Percentiles rank a stretch among this genome's conserved stretches.
Conservation (phyloP, 1,140 invertebrate genomes). For the Eufriesea mexicana region DNA sequence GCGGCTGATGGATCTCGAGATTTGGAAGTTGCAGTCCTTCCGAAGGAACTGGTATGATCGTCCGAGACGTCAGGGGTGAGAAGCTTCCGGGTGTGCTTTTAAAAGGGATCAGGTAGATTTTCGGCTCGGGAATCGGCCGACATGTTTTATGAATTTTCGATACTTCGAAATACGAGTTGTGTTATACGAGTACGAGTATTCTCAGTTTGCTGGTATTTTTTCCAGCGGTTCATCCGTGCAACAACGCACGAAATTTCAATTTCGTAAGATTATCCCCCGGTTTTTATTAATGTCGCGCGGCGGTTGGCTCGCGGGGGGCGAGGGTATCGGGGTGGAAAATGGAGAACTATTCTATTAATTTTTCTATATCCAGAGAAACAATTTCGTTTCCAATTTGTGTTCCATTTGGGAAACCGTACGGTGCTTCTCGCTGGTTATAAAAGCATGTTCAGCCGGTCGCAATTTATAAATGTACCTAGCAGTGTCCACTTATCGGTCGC, state of each 20-base stretch:
- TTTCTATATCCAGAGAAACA: constrained; percentile 25
- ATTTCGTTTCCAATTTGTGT: constrained; percentile 18
- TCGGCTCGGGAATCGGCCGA: too few species aligned
- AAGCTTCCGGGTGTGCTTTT: neutral
- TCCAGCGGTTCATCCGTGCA: neutral
- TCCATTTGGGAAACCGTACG: neutral
- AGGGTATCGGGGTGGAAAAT: neutral
- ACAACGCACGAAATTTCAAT: constrained; percentile 20
- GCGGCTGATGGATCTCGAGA: neutral
- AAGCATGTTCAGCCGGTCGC: neutral
- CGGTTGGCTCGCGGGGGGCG: neutral
- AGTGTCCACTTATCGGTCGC: neutral
- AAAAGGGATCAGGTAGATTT: too few species aligned
- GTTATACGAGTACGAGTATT: too few species aligned
- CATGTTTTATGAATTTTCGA: too few species aligned
- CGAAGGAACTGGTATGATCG: too few species aligned
- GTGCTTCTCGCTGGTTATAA: neutral
- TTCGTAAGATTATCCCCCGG: neutral
- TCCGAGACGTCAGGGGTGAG: neutral
- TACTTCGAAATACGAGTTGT: too few species aligned
- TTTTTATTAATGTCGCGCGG: constrained; percentile 10
- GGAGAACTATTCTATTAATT: constrained; percentile 25
- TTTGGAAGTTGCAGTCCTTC: neutral
- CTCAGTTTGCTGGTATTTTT: neutral
- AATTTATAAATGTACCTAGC: constrained; percentile 6